Conservation (phyloP, 2,113 vertebrate species). For the Todiramphus chloris region DNA sequence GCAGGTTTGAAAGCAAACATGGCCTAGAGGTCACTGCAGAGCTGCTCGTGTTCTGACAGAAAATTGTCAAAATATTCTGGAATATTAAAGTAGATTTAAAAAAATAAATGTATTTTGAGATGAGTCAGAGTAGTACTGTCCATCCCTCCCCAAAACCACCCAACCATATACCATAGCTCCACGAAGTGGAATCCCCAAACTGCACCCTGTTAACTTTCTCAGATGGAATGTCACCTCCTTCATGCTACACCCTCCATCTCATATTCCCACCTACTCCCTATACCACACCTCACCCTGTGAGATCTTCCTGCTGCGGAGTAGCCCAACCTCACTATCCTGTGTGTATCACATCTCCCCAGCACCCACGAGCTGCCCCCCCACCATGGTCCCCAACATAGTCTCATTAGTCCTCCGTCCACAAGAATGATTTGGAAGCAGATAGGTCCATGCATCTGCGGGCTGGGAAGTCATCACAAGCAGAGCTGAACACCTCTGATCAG, state of each 20-base stretch:
- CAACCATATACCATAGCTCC: background rate
- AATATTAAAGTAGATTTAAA: background rate
- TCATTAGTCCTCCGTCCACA: background rate
- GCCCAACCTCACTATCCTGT: background rate
- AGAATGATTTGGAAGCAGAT: background rate
- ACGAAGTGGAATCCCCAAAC: background rate
- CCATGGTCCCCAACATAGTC: background rate
- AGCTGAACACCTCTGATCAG: background rate
- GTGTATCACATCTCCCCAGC: background rate
- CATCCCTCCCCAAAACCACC: background rate
- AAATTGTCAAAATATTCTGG: background rate
- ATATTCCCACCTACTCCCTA: background rate
- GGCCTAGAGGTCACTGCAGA: conserved; percentile 22
- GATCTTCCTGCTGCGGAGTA: background rate
- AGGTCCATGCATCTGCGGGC: background rate
- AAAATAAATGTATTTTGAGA: background rate
- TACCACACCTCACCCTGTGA: background rate
- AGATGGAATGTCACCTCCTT: background rate
- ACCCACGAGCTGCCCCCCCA: background rate
- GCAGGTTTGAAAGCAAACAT: background rate
- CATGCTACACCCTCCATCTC: background rate
- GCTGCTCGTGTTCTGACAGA: accelerated
- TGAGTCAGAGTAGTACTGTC: background rate
- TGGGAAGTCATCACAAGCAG: background rate
- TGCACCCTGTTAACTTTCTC: background rate